phyloP scores from a whole-genome alignment of 2,797 vertebrate species.

The Telmatherina bonti region DNA sequence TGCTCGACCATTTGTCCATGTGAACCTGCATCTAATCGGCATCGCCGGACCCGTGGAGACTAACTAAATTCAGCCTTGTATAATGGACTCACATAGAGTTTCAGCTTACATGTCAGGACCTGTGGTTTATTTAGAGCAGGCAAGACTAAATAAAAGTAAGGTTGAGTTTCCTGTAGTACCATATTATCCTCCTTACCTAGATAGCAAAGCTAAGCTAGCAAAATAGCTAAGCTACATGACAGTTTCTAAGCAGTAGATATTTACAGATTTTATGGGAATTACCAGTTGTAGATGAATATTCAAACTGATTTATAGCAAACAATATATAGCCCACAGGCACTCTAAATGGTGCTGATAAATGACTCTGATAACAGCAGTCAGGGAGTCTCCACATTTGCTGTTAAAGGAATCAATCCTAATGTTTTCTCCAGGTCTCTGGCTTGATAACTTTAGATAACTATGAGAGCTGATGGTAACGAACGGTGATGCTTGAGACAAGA shows the following conservation, averaged over 20 bases:
- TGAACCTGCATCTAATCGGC: slow-evolving; percentile 54
- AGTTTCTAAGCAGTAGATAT: slow-evolving; percentile 26
- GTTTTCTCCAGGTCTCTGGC: slow-evolving; percentile 32
- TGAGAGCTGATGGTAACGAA: slow-evolving; percentile 74
- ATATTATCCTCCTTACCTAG: slow-evolving; percentile 22
- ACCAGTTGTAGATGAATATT: neutral
- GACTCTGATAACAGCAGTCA: slow-evolving; percentile 44
- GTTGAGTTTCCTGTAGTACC: slow-evolving; percentile 25
- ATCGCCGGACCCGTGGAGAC: slow-evolving; percentile 44
- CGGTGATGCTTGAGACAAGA: slow-evolving; percentile 59
- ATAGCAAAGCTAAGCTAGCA: too few species aligned
- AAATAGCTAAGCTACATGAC: slow-evolving; percentile 4
- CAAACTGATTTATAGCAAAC: slow-evolving; percentile 26
- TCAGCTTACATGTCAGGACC: slow-evolving; percentile 51
- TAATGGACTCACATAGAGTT: slow-evolving; percentile 52
- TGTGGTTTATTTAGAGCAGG: slow-evolving; percentile 31
- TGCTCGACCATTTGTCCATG: slow-evolving; percentile 44
- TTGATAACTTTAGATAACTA: slow-evolving; percentile 55
- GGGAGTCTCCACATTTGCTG: slow-evolving; percentile 52
- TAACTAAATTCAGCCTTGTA: slow-evolving; percentile 54
- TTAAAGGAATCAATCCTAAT: slow-evolving; percentile 52
- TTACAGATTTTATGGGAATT: slow-evolving; percentile 17
- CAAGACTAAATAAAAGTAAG: slow-evolving; percentile 25
- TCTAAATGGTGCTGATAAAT: slow-evolving; percentile 54
- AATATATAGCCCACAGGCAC: slow-evolving; percentile 14